Percentiles rank a stretch among this genome's conserved stretches.
Conservation (phyloP, 2,888 invertebrate genomes). For the Eupithecia insigniata region DNA sequence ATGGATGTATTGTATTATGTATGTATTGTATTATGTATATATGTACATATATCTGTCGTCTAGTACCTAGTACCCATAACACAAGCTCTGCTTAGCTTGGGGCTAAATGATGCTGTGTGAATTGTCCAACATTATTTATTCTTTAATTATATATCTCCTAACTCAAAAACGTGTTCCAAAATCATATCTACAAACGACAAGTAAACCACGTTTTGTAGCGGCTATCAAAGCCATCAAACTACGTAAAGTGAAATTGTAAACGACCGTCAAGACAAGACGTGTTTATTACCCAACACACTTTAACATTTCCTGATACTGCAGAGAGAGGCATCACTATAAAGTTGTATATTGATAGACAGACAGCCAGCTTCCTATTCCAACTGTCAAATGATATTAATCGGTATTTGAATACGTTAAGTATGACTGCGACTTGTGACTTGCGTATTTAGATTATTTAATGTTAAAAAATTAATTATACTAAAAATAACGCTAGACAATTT, state of each 20-base stretch:
- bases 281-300: constrained; percentile 51
- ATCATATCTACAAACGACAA: background rate
- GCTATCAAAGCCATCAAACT: constrained; percentile 48
- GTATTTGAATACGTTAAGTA: background rate
- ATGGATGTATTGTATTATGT: too few relatives aligned
- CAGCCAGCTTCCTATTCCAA: constrained; percentile 9
- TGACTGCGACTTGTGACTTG: too few relatives aligned
- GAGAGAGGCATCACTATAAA: background rate
- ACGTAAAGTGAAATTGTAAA: constrained; percentile 59
- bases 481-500: too few relatives aligned
- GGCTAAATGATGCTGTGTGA: too few relatives aligned
- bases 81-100: too few relatives aligned
- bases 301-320: constrained; percentile 6
- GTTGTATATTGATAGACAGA: constrained; percentile 8
- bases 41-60: too few relatives aligned
- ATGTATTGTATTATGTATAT: too few relatives aligned
- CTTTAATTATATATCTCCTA: too few relatives aligned
- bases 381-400: constrained; percentile 11
- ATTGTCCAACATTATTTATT: too few relatives aligned
- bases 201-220: background rate
- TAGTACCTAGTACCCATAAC: too few relatives aligned
- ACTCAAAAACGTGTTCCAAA: background rate
- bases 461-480: too few relatives aligned
- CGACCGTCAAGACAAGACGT: constrained; percentile 56
- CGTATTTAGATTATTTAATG: too few relatives aligned